phyloP scores from a whole-genome alignment of 2,113 vertebrate genomes.

The Podarcis muralis region DNA sequence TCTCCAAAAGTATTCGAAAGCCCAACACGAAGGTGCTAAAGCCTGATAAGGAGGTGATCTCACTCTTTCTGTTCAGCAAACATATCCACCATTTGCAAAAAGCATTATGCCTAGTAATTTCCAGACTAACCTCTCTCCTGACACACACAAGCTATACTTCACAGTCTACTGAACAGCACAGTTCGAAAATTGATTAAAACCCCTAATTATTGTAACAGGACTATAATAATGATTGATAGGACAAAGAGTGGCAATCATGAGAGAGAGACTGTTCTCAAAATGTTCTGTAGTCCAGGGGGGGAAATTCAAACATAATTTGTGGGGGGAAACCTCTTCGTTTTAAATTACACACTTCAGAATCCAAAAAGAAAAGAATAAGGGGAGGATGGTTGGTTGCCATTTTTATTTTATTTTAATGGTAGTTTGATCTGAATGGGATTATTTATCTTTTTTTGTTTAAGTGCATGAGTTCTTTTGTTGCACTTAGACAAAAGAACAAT shows the following conservation, averaged over 20 bases:
- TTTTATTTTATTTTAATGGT: background rate
- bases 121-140: slow-evolving; percentile 21
- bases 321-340: background rate
- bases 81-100: slow-evolving; percentile 12
- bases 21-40: background rate
- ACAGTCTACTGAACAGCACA: slow-evolving; percentile 35
- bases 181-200: slow-evolving; percentile 61
- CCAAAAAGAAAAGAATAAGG: background rate
- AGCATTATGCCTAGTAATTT: slow-evolving; percentile 19
- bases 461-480: background rate
- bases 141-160: slow-evolving; percentile 45
- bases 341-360: background rate
- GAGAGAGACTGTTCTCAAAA: slow-evolving; percentile 3
- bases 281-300: background rate
- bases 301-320: slow-evolving; percentile 24
- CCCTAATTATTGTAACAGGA: slow-evolving; percentile 49
- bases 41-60: slow-evolving; percentile 20
- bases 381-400: too few species aligned
- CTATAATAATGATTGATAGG: slow-evolving; percentile 52
- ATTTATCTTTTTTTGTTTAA: too few species aligned
- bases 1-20: slow-evolving; percentile 31
- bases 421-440: too few species aligned
- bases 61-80: background rate
- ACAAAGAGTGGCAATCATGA: slow-evolving; percentile 36
- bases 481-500: too few species aligned